Base-by-base conservation (phyloP, 2,113 vertebrate species). In the Alouatta palliata region DNA sequence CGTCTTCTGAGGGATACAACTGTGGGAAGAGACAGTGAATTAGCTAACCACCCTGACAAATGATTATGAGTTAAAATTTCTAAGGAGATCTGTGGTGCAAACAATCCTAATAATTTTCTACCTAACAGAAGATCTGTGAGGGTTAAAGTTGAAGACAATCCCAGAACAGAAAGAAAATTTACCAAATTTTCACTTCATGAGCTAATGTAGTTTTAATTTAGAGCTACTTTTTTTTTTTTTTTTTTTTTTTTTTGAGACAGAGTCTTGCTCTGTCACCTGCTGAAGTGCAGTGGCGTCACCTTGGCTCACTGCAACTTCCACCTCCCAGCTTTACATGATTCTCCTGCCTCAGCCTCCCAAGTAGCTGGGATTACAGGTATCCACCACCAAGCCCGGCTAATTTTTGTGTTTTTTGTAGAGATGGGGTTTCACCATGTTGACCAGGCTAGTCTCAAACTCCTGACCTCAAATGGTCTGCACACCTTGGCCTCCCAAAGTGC, bases 111-210 rank as follows among this genome's bases (percentile, higher is more conserved):
- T 47, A 71, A 35, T 75, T 95, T 71, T 90, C 25, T 52, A 73
- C 5, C 27, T 32, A 91, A 54, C 76, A 14, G 71, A 95, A 94
- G 21, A 95, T 87, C 8, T 6, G 54, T 45, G 49, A 96, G 13
- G 6, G 27, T 85, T 85, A 83, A 61, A 87, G 52, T 37, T 91
- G 10, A 47, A 56, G 17, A 68, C 40, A 61, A 91, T 32, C 47
- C 58, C 49, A 83, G n/a, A 8, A 79, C 2, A 70, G 47, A 83
- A 6, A 49, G 43, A 87, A 96, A 87, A 85, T 8, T 20, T 54
- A 30, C 68, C 87, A 7, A 66, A 43, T 49, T 79, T 27, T 83
- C 30, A 82, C 45, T 80, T 89, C 2, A 21, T 49, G 83, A 83
- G 19, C 47, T 84, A 49, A 75, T 56, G 21, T 58, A 27, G 7